Conservation (phyloP, 2,113 vertebrate genomes). For the Chamaetylas fuelleborni region DNA sequence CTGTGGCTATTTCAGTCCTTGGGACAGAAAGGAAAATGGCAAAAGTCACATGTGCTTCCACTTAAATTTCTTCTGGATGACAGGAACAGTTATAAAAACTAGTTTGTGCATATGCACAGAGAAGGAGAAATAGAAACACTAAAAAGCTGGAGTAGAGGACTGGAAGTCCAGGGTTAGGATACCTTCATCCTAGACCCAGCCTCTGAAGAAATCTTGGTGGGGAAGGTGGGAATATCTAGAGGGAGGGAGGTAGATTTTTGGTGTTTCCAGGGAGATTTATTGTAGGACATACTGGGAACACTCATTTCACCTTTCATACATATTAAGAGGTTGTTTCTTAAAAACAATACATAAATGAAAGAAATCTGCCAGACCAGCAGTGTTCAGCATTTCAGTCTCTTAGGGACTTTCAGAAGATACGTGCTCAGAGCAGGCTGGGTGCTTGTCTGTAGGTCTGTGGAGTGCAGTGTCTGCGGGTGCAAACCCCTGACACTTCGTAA, state of each 20-base stretch:
- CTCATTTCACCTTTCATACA: background rate
- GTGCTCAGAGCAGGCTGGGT: background rate
- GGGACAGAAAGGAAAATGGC: conserved; percentile 18
- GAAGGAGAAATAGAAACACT: background rate
- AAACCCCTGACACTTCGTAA: background rate
- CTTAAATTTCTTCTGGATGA: conserved; percentile 28
- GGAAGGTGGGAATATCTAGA: background rate
- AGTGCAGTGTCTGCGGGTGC: background rate
- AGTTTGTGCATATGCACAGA: background rate
- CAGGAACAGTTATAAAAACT: background rate
- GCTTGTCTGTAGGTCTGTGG: background rate
- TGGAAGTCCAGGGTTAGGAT: background rate
- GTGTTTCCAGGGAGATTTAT: background rate
- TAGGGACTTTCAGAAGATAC: background rate
- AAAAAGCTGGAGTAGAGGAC: background rate
- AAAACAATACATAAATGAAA: background rate
- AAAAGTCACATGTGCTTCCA: conserved; percentile 22
- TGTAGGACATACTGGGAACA: background rate
- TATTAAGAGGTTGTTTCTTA: background rate
- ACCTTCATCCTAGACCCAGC: background rate
- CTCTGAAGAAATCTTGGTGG: background rate
- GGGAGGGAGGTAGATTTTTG: background rate
- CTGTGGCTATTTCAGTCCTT: background rate
- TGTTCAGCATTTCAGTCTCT: background rate
- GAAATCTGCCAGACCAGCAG: background rate